phyloP scores from a whole-genome alignment of 2,888 invertebrate genomes.

The Oscheius myriophilus region DNA sequence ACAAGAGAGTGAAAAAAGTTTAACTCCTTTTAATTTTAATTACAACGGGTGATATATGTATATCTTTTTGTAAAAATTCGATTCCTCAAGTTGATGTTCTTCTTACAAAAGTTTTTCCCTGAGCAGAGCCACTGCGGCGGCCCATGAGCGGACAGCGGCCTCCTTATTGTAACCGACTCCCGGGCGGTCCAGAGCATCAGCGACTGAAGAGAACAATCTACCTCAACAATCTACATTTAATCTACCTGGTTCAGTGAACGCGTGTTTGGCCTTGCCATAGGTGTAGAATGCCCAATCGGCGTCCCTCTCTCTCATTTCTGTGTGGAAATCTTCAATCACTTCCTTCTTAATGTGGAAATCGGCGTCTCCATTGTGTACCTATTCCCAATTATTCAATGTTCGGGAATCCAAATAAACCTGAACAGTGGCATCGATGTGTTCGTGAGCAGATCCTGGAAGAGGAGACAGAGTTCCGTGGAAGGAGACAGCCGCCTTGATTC shows the following conservation, averaged over 20 bases:
- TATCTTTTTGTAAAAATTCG: too few relatives aligned
- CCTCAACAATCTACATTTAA: neutral
- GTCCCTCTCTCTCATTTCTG: constrained; percentile 55
- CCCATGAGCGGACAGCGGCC: constrained; percentile 51
- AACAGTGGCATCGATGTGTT: constrained; percentile 39
- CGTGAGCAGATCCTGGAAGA: constrained; percentile 44
- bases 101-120: constrained; percentile 31
- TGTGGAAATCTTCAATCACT: constrained; percentile 46
- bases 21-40: too few relatives aligned
- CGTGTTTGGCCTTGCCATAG: constrained; percentile 60
- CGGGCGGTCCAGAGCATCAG: constrained; percentile 32
- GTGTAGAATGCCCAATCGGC: constrained; percentile 59
- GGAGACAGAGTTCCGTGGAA: constrained; percentile 65
- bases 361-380: constrained; percentile 63
- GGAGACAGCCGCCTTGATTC: constrained; percentile 56
- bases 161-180: constrained; percentile 53
- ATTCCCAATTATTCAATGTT: neutral
- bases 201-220: constrained; percentile 29
- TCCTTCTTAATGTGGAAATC: constrained; percentile 55
- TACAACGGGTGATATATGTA: too few relatives aligned
- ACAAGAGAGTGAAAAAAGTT: too few relatives aligned
- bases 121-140: constrained; percentile 44
- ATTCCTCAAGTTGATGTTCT: too few relatives aligned
- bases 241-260: constrained; percentile 56
- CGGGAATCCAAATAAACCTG: constrained; percentile 30